Percentiles rank a stretch among this genome's conserved stretches.
These are phyloP conservation scores for Silurus aristotelis DNA, from an alignment of 2,797 vertebrate genomes.

Conservation along the genomic window DNA sequence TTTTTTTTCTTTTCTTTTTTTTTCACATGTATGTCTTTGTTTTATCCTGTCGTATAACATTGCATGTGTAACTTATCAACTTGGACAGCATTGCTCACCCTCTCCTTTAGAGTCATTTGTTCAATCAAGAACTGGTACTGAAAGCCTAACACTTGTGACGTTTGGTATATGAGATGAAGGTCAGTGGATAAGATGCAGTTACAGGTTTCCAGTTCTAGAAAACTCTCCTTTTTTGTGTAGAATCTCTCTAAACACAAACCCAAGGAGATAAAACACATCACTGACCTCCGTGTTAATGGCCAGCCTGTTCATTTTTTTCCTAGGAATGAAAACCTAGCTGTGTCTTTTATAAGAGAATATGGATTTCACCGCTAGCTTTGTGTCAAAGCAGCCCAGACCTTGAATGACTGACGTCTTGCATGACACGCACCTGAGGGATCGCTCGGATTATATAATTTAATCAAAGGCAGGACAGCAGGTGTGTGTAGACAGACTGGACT, in stretches of 20 bases:
- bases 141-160: background rate
- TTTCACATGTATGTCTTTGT: background rate
- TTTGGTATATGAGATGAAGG: background rate
- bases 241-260: background rate
- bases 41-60: background rate
- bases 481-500: constrained; percentile 22
- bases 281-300: background rate
- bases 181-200: background rate
- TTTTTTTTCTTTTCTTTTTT: background rate
- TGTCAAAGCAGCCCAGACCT: background rate
- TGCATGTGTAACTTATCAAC: background rate
- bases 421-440: constrained; percentile 27
- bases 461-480: constrained; percentile 24
- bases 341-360: background rate
- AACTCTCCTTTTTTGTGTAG: background rate
- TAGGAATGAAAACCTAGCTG: background rate
- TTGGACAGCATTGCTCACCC: background rate
- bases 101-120: background rate
- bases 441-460: constrained; percentile 55
- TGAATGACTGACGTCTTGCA: constrained; percentile 14
- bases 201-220: background rate
- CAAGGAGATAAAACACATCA: no score
- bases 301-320: background rate
- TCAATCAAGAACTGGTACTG: background rate
- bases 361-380: background rate